Percentiles rank a stretch among this genome's conserved stretches.
These are phyloP conservation scores for Eueides isabella DNA, from an alignment of 1,140 invertebrate species.

Conservation along the genomic window DNA sequence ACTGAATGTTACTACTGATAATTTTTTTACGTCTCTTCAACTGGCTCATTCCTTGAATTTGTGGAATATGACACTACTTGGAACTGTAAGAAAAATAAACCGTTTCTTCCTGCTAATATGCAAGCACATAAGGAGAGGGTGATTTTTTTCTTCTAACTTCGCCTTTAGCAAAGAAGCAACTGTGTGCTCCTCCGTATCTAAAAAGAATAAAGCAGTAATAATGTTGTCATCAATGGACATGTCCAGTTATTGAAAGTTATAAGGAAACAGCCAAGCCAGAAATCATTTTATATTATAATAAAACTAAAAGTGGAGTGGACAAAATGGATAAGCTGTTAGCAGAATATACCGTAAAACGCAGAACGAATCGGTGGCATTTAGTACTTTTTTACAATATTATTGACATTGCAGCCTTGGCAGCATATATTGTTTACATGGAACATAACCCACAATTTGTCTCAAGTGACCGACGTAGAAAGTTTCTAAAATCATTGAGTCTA, in stretches of 20 bases:
- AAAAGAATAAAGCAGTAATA: neutral
- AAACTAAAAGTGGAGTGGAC: neutral
- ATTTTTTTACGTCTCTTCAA: too few relatives aligned
- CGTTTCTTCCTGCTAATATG: too few relatives aligned
- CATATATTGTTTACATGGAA: neutral
- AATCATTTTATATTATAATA: neutral
- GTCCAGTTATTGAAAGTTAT: neutral
- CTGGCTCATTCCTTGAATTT: too few relatives aligned
- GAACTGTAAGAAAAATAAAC: too few relatives aligned
- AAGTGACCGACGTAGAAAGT: too few relatives aligned
- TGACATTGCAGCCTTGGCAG: neutral
- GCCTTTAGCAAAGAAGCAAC: too few relatives aligned
- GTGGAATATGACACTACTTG: too few relatives aligned
- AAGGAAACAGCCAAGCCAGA: neutral
- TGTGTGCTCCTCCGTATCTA: too few relatives aligned
- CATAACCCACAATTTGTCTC: neutral
- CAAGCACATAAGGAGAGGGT: too few relatives aligned
- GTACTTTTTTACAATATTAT: neutral
- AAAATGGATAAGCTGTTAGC: neutral
- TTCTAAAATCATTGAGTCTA: too few relatives aligned
- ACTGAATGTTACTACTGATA: too few relatives aligned
- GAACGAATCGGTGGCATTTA: neutral
- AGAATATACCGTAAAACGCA: neutral
- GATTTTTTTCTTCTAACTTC: too few relatives aligned
- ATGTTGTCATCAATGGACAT: conserved; percentile 9